These are phyloP conservation scores for Odontamblyopus rebecca DNA, from an alignment of 2,797 vertebrate species.

Conservation along the genomic window DNA sequence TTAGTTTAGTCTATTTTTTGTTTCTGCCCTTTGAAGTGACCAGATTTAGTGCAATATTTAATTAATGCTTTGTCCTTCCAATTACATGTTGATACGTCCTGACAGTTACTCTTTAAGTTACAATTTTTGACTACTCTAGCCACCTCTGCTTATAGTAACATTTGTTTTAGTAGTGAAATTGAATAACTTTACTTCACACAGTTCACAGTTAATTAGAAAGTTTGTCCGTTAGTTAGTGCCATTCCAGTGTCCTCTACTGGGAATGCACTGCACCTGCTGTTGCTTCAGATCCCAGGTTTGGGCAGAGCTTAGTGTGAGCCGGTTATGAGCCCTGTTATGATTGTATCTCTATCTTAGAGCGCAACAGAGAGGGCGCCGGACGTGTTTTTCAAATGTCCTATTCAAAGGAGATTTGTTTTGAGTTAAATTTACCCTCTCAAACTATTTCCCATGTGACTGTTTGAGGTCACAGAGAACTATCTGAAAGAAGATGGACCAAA, in stretches of 20 bases:
- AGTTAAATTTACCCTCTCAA: background rate
- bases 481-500: background rate
- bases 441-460: background rate
- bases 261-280: constrained; percentile 56
- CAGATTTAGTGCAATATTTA: too few relatives aligned
- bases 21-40: too few relatives aligned
- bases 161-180: background rate
- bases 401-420: background rate
- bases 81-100: too few relatives aligned
- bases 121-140: background rate
- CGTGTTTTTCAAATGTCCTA: background rate
- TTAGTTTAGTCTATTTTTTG: too few relatives aligned
- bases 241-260: constrained; percentile 51
- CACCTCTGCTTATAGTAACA: background rate
- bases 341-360: constrained; percentile 10
- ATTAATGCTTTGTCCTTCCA: too few relatives aligned
- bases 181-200: constrained; percentile 20
- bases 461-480: background rate
- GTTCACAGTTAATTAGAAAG: constrained; percentile 50
- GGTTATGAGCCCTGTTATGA: too few relatives aligned
- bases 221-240: constrained; percentile 49
- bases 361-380: constrained; percentile 3
- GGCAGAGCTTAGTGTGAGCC: constrained; percentile 16
- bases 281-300: constrained; percentile 34
- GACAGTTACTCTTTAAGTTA: background rate